A percentile compares a stretch with the other conserved stretches of the same genome.
Conservation (phyloP, 2,113 vertebrate genomes). For the Xerus inauris region DNA sequence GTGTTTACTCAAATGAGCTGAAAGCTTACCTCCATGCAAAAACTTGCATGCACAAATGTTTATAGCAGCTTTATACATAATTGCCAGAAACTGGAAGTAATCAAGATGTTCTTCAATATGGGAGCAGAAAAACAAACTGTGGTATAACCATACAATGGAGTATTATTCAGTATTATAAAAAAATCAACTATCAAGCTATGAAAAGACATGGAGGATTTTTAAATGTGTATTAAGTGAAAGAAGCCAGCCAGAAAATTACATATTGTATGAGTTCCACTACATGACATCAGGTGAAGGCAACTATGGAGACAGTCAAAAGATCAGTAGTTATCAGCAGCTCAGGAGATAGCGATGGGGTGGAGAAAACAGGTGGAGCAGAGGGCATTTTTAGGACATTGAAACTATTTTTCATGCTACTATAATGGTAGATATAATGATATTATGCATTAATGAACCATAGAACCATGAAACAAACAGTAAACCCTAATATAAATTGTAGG, state of each 20-base stretch:
- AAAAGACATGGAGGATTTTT: background rate
- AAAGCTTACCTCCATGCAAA: conserved; percentile 26
- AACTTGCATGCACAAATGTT: background rate
- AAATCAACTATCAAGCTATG: background rate
- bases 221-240: background rate
- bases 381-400: background rate
- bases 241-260: background rate
- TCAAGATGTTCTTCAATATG: background rate
- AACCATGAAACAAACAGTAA: background rate
- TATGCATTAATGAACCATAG: background rate
- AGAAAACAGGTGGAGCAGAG: background rate
- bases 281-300: background rate
- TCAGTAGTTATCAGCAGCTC: background rate
- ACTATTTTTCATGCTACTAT: background rate
- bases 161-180: background rate
- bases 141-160: background rate
- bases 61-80: background rate
- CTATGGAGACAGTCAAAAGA: background rate
- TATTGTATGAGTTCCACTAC: background rate
- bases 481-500: background rate
- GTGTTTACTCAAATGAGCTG: background rate
- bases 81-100: conserved; percentile 7
- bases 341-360: rapidly evolving
- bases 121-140: background rate
- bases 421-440: background rate